phyloP scores from a whole-genome alignment of 1,140 invertebrate species.

The Drosophila sechellia region DNA sequence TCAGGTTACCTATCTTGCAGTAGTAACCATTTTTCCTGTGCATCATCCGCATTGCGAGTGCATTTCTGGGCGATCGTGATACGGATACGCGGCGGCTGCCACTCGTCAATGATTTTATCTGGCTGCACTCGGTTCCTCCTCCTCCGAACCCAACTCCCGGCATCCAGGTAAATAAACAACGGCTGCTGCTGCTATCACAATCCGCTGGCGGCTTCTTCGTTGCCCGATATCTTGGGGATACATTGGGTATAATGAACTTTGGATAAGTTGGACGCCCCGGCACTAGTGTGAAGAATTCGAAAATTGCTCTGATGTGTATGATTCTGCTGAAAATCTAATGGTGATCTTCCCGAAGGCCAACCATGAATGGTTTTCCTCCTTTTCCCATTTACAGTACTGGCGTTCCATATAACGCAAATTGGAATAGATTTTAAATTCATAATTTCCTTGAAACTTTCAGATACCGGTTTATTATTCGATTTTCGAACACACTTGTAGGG shows the following conservation, averaged over 20 bases:
- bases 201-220: conserved; percentile 20
- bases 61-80: conserved; percentile 57
- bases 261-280: background rate
- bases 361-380: background rate
- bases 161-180: conserved; percentile 47
- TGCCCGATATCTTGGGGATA: conserved; percentile 38
- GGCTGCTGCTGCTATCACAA: conserved; percentile 41
- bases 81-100: conserved; percentile 54
- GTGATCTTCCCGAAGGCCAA: background rate
- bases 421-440: background rate
- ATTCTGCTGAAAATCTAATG: conserved; percentile 24
- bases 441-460: too few relatives aligned
- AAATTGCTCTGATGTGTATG: conserved; percentile 21
- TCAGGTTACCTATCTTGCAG: background rate
- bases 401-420: background rate
- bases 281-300: conserved; percentile 29
- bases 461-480: too few relatives aligned
- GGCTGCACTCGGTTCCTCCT: conserved; percentile 36
- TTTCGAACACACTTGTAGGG: background rate
- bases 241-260: conserved; percentile 36
- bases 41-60: conserved; percentile 12
- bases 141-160: conserved; percentile 8
- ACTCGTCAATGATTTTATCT: conserved; percentile 72
- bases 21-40: background rate
- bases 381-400: background rate